These are phyloP conservation scores for Plectus sambesii DNA, from an alignment of 1,140 invertebrate genomes.

Conservation along the genomic window DNA sequence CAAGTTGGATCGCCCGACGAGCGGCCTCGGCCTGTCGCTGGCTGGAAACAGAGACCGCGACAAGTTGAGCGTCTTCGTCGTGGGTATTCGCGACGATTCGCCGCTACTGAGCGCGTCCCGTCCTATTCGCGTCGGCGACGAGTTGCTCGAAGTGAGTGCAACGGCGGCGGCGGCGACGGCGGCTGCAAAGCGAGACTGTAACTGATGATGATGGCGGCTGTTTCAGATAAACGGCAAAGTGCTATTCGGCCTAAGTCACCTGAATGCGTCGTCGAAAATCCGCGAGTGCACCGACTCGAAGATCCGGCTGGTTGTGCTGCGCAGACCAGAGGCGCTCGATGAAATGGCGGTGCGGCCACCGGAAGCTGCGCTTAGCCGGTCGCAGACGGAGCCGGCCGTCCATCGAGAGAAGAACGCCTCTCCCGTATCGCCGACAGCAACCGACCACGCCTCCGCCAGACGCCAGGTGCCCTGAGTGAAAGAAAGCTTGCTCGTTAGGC, in stretches of 20 bases:
- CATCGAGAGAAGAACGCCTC: too few species aligned
- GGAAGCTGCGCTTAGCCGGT: too few species aligned
- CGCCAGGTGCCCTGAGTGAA: too few species aligned
- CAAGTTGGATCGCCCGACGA: conserved; percentile 55
- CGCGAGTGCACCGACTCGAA: conserved; percentile 35
- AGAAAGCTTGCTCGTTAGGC: too few species aligned
- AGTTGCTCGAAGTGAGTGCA: conserved; percentile 71
- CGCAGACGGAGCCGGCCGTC: too few species aligned
- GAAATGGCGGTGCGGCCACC: too few species aligned
- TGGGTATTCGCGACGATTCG: conserved; percentile 79
- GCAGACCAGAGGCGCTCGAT: conserved; percentile 16
- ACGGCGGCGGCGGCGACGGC: background rate
- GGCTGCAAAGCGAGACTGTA: too few species aligned
- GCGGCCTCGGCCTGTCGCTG: conserved; percentile 71
- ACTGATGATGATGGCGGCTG: too few species aligned
- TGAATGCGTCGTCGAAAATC: conserved; percentile 37
- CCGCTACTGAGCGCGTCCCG: conserved; percentile 59
- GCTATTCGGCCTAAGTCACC: conserved; percentile 38
- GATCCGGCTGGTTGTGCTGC: conserved; percentile 34
- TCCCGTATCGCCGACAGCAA: too few species aligned
- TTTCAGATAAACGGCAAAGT: conserved; percentile 40
- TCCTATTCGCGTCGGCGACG: conserved; percentile 75
- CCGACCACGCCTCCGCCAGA: too few species aligned
- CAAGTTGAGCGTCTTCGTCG: conserved; percentile 90
- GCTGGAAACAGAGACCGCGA: conserved; percentile 75